Evolutionary conservation across 2,113 vertebrate species (phyloP).

Genomic region (Hipposideros armiger): DNA sequence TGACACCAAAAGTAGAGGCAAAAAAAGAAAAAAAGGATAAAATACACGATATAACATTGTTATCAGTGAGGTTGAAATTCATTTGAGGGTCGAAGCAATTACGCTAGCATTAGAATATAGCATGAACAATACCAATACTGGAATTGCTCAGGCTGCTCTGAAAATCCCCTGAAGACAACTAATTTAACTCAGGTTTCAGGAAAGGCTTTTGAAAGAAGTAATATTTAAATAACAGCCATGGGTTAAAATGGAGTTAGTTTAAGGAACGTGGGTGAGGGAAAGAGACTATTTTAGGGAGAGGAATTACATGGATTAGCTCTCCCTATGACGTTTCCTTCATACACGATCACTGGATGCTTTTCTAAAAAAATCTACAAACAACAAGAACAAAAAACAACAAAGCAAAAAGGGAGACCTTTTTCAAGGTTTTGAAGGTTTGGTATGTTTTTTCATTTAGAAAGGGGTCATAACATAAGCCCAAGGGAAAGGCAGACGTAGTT

Average conservation of each 20-base stretch:
- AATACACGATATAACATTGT: not conserved
- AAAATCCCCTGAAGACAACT: not conserved
- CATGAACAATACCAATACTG: not conserved
- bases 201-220: not conserved
- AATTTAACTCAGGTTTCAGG: not conserved
- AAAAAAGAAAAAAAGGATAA: not conserved
- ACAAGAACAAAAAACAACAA: not conserved
- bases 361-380: not conserved
- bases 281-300: not conserved
- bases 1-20: not conserved
- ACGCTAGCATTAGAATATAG: not conserved
- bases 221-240: not conserved
- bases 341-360: not conserved
- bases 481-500: not conserved
- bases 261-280: not conserved
- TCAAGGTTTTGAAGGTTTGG: not conserved
- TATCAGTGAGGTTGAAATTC: constrained; percentile 22
- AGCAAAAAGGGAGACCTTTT: not conserved
- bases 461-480: not conserved
- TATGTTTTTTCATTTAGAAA: not conserved
- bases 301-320: not conserved
- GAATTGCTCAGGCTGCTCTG: not conserved
- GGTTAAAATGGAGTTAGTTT: not conserved
- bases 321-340: not conserved
- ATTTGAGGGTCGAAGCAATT: not conserved